Percentiles rank a stretch among this genome's conserved stretches.
phyloP scores from a whole-genome alignment of 2,113 vertebrate species.

The Bubalus kerabau region DNA sequence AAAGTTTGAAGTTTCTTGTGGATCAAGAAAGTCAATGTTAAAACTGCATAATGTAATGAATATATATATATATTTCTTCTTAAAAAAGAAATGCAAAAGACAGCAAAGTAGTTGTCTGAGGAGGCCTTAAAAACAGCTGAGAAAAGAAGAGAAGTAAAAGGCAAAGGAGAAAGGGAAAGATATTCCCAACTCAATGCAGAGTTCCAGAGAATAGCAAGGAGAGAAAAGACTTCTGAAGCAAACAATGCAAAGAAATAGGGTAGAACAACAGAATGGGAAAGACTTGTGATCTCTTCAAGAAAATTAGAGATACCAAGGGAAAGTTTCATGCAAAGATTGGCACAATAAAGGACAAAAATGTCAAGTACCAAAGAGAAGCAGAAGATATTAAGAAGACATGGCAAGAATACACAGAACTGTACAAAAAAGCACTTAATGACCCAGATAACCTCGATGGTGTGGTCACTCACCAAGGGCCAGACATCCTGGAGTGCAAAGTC shows the following conservation, averaged over 20 bases:
- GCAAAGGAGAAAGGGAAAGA: background rate
- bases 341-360: background rate
- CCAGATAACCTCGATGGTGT: background rate
- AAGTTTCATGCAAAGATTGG: background rate
- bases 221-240: background rate
- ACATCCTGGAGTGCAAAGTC: background rate
- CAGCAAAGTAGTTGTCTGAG: background rate
- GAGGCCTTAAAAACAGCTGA: background rate
- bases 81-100: background rate
- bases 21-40: background rate
- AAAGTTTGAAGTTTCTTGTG: background rate
- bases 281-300: background rate
- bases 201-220: background rate
- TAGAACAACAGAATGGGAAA: background rate
- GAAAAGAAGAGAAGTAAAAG: background rate
- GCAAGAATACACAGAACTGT: background rate
- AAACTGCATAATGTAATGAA: background rate
- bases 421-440: background rate
- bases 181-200: background rate
- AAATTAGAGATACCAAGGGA: background rate
- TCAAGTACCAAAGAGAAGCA: background rate
- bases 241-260: background rate
- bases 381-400: background rate
- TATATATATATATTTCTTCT: background rate
- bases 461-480: background rate